These are phyloP conservation scores for Excalfactoria chinensis DNA, from an alignment of 2,113 vertebrate genomes.

Conservation along the genomic window DNA sequence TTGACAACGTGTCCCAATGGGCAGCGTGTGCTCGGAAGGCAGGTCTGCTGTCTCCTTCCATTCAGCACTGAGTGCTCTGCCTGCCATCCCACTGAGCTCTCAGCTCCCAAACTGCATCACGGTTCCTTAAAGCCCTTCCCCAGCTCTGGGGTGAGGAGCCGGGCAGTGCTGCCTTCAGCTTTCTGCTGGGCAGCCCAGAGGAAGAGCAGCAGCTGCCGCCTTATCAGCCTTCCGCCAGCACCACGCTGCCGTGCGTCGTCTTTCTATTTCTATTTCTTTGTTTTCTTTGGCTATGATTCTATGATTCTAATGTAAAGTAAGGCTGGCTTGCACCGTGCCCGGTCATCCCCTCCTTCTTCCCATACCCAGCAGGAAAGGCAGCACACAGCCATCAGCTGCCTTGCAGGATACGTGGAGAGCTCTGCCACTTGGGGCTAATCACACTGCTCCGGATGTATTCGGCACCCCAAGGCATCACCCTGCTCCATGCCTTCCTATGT, in stretches of 20 bases:
- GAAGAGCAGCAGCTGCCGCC: not conserved
- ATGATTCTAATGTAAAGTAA: not conserved
- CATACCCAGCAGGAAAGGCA: not conserved
- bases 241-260: rapidly evolving
- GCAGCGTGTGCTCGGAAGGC: not conserved
- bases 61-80: no score
- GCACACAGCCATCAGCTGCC: not conserved
- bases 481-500: not conserved
- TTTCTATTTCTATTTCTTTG: not conserved
- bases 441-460: not conserved
- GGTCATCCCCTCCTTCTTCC: not conserved
- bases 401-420: rapidly evolving
- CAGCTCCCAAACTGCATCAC: no score
- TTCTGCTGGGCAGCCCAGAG: rapidly evolving
- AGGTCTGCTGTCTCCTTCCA: not conserved
- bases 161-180: not conserved
- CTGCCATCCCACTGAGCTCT: no score
- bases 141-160: not conserved
- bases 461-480: not conserved
- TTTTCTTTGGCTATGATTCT: no score
- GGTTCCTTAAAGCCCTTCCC: rapidly evolving
- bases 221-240: constrained; percentile 44
- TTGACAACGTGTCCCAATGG: not conserved
- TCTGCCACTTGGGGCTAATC: rapidly evolving
- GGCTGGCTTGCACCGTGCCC: not conserved